phyloP scores from a whole-genome alignment of 2,113 vertebrate species.

The Protomyctophum bolini region DNA sequence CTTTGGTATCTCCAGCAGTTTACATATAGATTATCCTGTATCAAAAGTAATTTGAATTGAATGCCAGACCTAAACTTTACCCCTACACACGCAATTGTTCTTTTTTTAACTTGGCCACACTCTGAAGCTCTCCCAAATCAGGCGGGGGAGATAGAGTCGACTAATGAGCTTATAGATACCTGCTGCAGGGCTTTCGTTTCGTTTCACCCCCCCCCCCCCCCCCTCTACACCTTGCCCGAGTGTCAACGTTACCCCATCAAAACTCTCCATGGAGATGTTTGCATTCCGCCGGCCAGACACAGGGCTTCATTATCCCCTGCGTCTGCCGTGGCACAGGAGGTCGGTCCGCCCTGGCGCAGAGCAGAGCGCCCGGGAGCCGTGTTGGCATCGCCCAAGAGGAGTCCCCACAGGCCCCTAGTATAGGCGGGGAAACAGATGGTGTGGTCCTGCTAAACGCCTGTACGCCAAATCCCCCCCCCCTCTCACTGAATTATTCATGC shows the following conservation, averaged over 20 bases:
- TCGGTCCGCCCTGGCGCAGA: slow-evolving; percentile 50
- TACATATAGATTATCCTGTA: too few species aligned
- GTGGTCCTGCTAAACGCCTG: slow-evolving; percentile 72
- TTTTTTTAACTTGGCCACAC: background rate
- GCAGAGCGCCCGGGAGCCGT: slow-evolving; percentile 26
- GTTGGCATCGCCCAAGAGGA: slow-evolving; percentile 74
- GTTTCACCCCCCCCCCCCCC: slow-evolving; percentile 28
- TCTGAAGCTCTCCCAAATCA: slow-evolving; percentile 24
- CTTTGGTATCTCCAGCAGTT: too few species aligned
- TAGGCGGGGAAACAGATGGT: slow-evolving; percentile 80
- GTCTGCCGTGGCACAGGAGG: slow-evolving; percentile 70
- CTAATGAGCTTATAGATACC: slow-evolving; percentile 63
- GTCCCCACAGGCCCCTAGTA: slow-evolving; percentile 64
- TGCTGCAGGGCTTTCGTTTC: slow-evolving; percentile 64
- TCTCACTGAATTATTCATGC: slow-evolving; percentile 79
- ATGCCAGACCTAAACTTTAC: too few species aligned
- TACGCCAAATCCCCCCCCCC: slow-evolving; percentile 46
- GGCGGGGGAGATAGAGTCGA: slow-evolving; percentile 18
- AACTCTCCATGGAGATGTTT: slow-evolving; percentile 60
- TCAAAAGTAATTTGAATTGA: too few species aligned
- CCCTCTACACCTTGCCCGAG: slow-evolving; percentile 63
- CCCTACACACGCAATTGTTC: slow-evolving; percentile 12
- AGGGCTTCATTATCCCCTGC: slow-evolving; percentile 69
- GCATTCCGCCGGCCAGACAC: slow-evolving; percentile 56
- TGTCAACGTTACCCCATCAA: slow-evolving; percentile 55